Evolutionary conservation across 2,113 vertebrate genomes (phyloP).

Genomic region (Anolis carolinensis): DNA sequence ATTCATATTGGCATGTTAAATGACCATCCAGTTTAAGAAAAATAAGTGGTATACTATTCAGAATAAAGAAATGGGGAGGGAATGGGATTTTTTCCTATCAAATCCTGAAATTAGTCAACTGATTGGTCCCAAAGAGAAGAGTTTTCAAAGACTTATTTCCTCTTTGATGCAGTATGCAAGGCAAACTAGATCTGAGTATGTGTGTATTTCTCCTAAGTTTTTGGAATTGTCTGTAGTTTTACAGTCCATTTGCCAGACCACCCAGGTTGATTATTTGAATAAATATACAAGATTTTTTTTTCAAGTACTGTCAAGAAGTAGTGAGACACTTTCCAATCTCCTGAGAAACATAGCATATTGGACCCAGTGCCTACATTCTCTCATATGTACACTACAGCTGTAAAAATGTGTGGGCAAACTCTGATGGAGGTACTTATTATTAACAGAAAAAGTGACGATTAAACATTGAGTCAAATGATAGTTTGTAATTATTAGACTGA

Average conservation of each 20-base stretch:
- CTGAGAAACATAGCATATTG: conserved; percentile 12
- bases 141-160: background rate
- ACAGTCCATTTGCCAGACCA: background rate
- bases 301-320: conserved; percentile 16
- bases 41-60: background rate
- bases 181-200: background rate
- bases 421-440: conserved; percentile 48
- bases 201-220: background rate
- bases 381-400: conserved; percentile 10
- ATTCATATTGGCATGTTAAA: background rate
- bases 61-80: background rate
- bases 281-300: conserved; percentile 10
- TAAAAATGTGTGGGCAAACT: conserved; percentile 55
- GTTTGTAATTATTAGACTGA: conserved; percentile 35
- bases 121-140: background rate
- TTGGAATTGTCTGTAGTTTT: background rate
- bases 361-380: conserved; percentile 38
- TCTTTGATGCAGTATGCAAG: background rate
- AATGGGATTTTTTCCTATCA: background rate
- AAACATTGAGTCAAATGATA: conserved; percentile 48
- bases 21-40: background rate
- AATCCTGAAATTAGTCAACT: background rate
- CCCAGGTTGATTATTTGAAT: conserved; percentile 13
- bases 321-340: conserved; percentile 37
- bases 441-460: conserved; percentile 39